Evolutionary conservation across 2,113 vertebrate species (phyloP), one percentile per base, ranked within the genome.

Genomic region (Scolopax mira): DNA sequence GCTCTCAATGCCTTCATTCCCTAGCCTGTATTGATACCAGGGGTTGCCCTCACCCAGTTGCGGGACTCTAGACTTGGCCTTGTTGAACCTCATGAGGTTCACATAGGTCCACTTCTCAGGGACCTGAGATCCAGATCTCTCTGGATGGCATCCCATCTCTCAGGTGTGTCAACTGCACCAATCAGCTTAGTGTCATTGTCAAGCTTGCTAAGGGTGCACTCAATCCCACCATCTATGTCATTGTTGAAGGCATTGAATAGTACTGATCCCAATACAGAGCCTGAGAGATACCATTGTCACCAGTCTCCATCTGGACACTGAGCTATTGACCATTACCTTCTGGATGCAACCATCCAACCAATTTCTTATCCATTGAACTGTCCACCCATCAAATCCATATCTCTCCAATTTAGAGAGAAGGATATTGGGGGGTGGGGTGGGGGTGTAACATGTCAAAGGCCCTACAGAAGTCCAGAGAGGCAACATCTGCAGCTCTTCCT

Each of bases 41-140:
- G 18, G 24, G 2, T 41, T 60, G 39, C 35, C 18, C 23, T 2
- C 3, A 37, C 16, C 21, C 33, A 67, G 22, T 16, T 37, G 21
- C 27, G 37, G 41, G 37, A 64, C 31, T 30, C 27, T 83, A 48
- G 14, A 52, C 15, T 25, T 83, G 67, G 11, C 25, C 57, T 72
- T 52, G 80, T 44, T 52, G 46, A 52, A 52, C 21, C 25, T 62
- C 16, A 24, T 44, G 57, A 30, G 7, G 18, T 52, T 83, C 25
- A 10, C 39, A 35, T 2, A 2, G 33, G 11, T 19, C 8, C 31
- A 30, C 31, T 35, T 42, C 24, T 83, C 0, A n/a, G n/a, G 1
- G 24, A 14, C 15, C 30, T 35, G 12, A n/a, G n/a, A n/a, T 52
- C 37, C 46, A 24, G 24, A 18, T 70, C 27, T 27, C 44, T 51